These are phyloP conservation scores for Craterocephalus amniculus DNA, from an alignment of 2,797 vertebrate species.

Conservation along the genomic window DNA sequence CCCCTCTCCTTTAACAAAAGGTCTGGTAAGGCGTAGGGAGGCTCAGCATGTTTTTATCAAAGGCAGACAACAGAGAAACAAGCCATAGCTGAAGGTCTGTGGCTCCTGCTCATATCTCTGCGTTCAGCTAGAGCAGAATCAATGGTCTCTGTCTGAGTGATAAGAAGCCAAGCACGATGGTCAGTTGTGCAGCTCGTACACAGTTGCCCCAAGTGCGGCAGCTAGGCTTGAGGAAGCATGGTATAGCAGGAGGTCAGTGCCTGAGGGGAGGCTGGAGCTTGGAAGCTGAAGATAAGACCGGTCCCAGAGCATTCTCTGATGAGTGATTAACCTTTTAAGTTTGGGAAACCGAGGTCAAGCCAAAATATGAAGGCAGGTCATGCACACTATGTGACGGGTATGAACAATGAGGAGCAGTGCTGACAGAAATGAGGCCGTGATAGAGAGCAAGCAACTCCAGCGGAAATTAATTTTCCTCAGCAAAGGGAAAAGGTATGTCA, in stretches of 20 bases:
- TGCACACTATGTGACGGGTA: constrained; percentile 1
- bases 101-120: constrained; percentile 49
- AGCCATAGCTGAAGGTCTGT: constrained; percentile 36
- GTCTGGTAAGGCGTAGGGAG: constrained; percentile 46
- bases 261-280: constrained; percentile 30
- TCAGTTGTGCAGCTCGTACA: constrained; percentile 45
- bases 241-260: constrained; percentile 41
- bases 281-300: constrained; percentile 60
- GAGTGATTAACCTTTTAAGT: constrained; percentile 45
- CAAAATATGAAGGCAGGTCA: constrained; percentile 10
- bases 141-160: constrained; percentile 54
- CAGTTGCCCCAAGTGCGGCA: constrained; percentile 27
- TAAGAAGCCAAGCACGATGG: constrained; percentile 53
- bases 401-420: constrained; percentile 11
- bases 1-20: constrained; percentile 65
- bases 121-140: constrained; percentile 52
- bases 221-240: constrained; percentile 21
- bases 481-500: constrained; percentile 40
- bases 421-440: constrained; percentile 17
- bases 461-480: constrained; percentile 25
- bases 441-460: neutral
- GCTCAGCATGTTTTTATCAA: constrained; percentile 60
- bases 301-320: constrained; percentile 31
- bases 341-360: constrained; percentile 8
- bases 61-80: constrained; percentile 54